Evolutionary conservation across 2,797 vertebrate genomes (phyloP), one percentile per base, ranked within the genome.

Genomic region (Salmo trutta): DNA sequence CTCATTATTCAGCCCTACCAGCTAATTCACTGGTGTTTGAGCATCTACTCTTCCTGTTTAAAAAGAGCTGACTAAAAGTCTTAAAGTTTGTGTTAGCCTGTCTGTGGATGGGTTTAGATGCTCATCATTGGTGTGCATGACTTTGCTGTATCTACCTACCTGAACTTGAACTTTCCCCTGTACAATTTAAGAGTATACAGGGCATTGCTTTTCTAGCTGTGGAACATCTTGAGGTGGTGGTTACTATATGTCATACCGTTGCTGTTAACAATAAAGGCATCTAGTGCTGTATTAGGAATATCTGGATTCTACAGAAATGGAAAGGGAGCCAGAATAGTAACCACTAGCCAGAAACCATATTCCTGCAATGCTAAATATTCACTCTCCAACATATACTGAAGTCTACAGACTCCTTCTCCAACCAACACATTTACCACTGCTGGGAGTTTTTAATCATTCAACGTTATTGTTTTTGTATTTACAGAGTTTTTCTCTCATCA

Each of bases 1-100:
- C 73, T 67, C 73, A 77, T 36, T 75, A 75, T 83, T 79, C 75
- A 77, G 41, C 71, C 64, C 75, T 51, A 52, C 59, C 71, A 54
- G 71, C 68, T 82, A 75, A 77, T 79, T 79, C 12, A 16, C 73
- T 54, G 36, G 62, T 75, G 75, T 67, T 56, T 41, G 17, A 76
- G 21, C 73, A 77, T 82, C 85, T 78, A 66, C 75, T 56, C 6
- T 1, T 77, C 52, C 71, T 81, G 65, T 65, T 16, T 59, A 41
- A 19, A 27, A 36, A n/a, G 24, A 66, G 24, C 66, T 77, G 36
- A 64, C 67, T 33, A n/a, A 53, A 7, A 52, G 4, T 15, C 47
- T 16, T 21, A 41, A 17, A 71, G 51, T 5, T 17, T 71, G 54
- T 19, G n/a, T 16, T 33, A 24, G n/a, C 41, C 29, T 31, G n/a